phyloP scores from a whole-genome alignment of 2,797 vertebrate species.

The Macrochelys suwanniensis region DNA sequence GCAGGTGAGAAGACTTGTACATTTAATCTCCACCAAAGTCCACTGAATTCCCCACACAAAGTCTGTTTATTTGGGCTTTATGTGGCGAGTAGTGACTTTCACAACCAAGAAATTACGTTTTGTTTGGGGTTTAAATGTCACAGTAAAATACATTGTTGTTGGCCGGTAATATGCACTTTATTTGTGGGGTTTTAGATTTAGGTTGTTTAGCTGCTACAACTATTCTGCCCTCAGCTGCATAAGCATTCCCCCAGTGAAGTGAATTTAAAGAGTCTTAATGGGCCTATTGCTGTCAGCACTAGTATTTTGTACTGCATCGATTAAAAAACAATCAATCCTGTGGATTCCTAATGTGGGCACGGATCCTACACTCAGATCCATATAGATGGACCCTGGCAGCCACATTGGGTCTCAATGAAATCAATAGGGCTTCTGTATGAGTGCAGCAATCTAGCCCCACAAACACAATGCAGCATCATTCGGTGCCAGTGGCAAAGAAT shows the following conservation, averaged over 20 bases:
- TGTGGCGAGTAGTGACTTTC: not conserved
- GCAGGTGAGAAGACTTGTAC: not conserved
- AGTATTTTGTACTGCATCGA: not conserved
- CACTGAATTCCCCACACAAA: not conserved
- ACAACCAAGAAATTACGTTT: not conserved
- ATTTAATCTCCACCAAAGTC: not conserved
- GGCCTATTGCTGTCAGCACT: not conserved
- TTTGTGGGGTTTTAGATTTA: not conserved
- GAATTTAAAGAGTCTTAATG: not conserved
- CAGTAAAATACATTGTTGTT: constrained; percentile 21
- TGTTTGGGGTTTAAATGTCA: not conserved
- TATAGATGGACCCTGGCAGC: not conserved
- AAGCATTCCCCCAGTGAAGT: not conserved
- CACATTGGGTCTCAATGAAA: not conserved
- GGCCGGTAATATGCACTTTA: constrained; percentile 19
- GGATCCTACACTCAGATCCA: not conserved
- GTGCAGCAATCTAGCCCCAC: not conserved
- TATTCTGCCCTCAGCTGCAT: not conserved
- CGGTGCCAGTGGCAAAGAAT: not conserved
- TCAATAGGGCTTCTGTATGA: not conserved
- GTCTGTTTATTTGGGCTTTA: not conserved
- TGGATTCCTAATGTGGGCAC: not conserved
- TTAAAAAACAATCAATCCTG: not conserved
- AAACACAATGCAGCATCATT: not conserved
- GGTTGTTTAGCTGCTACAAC: not conserved